phyloP scores from a whole-genome alignment of 2,113 vertebrate genomes.

The Chaenocephalus aceratus region DNA sequence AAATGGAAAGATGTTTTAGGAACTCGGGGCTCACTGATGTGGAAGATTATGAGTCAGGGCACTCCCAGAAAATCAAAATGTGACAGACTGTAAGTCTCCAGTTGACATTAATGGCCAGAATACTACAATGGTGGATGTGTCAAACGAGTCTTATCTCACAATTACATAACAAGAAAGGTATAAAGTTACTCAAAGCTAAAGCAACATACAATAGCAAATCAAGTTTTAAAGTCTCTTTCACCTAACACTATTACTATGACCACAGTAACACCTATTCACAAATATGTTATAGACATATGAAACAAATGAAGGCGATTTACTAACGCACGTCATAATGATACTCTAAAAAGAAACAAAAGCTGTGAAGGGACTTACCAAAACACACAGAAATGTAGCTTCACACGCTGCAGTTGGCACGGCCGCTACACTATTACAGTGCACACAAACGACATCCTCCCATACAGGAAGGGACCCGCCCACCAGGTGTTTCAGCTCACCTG shows the following conservation, averaged over 20 bases:
- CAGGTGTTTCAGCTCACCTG: slow-evolving; percentile 66
- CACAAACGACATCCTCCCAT: slow-evolving; percentile 24
- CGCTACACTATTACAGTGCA: background rate
- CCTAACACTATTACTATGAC: background rate
- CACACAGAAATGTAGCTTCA: slow-evolving; percentile 17
- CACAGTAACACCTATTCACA: background rate
- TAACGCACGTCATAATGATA: background rate
- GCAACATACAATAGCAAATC: background rate
- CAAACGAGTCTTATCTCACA: background rate
- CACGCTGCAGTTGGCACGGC: slow-evolving; percentile 20
- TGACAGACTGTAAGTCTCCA: slow-evolving; percentile 9
- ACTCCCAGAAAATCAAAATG: slow-evolving; percentile 22
- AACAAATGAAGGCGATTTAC: background rate
- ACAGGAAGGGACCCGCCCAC: slow-evolving; percentile 47
- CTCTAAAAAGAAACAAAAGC: slow-evolving; percentile 8
- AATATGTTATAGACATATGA: background rate
- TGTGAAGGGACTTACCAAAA: slow-evolving; percentile 51
- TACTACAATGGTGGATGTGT: background rate
- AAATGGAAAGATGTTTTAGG: slow-evolving; percentile 38
- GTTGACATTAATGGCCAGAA: slow-evolving; percentile 10
- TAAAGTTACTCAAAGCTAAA: background rate
- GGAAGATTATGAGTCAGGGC: slow-evolving; percentile 37
- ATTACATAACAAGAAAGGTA: background rate
- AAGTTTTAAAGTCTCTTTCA: slow-evolving; percentile 4
- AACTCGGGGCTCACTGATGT: slow-evolving; percentile 1